Evolutionary conservation across 2,888 invertebrate genomes (phyloP), one percentile per base, ranked within the genome.

Genomic region (Iphiclides podalirius): DNA sequence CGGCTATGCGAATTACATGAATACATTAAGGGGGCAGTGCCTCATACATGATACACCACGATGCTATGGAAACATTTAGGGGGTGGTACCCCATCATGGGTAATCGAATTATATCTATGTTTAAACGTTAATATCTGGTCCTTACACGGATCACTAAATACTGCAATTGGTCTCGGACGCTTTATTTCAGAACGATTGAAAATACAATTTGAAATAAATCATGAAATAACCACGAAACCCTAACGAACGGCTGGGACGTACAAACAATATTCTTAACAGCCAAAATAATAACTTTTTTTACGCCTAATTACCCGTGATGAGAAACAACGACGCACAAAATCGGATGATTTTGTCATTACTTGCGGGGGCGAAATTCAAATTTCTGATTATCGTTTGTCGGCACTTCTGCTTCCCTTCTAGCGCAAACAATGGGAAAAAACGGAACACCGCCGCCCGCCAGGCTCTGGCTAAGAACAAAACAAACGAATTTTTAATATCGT

Each of bases 401-500:
- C 78, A 75, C 70, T 71, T 72, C 74, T 78, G 78, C 76, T 77
- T 77, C 77, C 76, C 80, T 79, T 73, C 78, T 72, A 72, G 69
- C 65, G 79, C 84, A 88, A 87, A 88, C 88, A 87, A 87, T 84
- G 74, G 79, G 72, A 80, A 82, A 80, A 79, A 79, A 83, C n/a
- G n/a, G n/a, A 79, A 79, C 63, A 78, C 78, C 76, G 75, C 72
- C 77, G 75, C 72, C 77, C 77, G 73, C 72, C 72, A 72, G 70
- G 81, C 82, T 77, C 75, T 72, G 72, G 74, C 79, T 72, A 81
- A 81, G 86, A 84, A 87, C 86, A 88, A 88, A 87, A 88, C 87
- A 87, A 88, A 87, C 88, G 86, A 86, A 86, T 86, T 88, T 88
- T 87, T 88, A 87, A 88, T 88, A 87, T 86, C 85, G 84, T 75